Evolutionary conservation across 2,113 vertebrate species (phyloP).

Genomic region (Petrocephalus zakoni): DNA sequence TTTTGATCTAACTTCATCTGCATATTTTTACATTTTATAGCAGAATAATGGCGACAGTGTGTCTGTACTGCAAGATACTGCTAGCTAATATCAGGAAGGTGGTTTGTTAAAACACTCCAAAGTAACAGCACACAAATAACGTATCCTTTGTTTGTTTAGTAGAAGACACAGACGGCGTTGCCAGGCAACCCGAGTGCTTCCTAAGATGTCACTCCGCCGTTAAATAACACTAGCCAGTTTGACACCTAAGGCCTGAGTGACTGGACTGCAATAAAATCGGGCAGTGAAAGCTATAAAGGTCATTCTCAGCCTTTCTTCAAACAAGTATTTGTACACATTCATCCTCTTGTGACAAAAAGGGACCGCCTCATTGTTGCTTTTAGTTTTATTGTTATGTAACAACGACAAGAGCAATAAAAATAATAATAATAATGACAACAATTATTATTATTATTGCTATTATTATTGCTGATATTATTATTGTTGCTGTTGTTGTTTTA

Average conservation of each 20-base stretch:
- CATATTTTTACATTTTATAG: constrained; percentile 18
- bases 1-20: not conserved
- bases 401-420: not conserved
- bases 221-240: not conserved
- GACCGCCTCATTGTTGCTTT: not conserved
- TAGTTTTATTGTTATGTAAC: not conserved
- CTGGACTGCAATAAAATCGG: not conserved
- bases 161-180: not conserved
- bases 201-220: not conserved
- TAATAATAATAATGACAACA: too few species aligned
- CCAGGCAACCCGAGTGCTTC: not conserved
- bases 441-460: too few species aligned
- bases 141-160: not conserved
- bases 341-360: not conserved
- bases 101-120: not conserved
- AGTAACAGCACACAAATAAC: not conserved
- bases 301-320: not conserved
- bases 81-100: not conserved
- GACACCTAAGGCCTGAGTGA: not conserved
- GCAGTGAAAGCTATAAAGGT: not conserved
- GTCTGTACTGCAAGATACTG: not conserved
- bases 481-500: too few species aligned
- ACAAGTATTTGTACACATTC: not conserved
- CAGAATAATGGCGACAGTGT: not conserved
- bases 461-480: too few species aligned